phyloP scores from a whole-genome alignment of 2,888 invertebrate species.

The Macrophya alboannulata region DNA sequence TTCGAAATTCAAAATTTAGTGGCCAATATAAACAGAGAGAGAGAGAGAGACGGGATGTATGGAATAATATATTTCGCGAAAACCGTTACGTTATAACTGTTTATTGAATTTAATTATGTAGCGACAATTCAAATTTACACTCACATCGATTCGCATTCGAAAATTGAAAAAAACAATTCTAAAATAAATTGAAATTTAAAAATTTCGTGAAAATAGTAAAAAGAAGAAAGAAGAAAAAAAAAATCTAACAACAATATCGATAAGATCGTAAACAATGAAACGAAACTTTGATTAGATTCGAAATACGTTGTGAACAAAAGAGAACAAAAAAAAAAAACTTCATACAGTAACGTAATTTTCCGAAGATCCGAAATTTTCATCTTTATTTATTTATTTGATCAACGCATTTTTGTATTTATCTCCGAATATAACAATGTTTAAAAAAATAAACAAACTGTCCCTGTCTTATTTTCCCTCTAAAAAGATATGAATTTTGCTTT shows the following conservation, averaged over 20 bases:
- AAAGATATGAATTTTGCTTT: slow-evolving; percentile 38
- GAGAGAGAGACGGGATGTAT: no score
- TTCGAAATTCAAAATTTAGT: background rate
- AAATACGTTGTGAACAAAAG: background rate
- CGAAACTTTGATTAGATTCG: background rate
- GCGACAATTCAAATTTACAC: no score
- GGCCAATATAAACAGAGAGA: background rate
- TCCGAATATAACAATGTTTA: no score
- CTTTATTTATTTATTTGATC: background rate
- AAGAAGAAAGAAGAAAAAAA: no score
- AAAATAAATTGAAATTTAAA: background rate
- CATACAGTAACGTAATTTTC: no score
- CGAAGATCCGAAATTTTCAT: background rate
- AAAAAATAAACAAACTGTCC: background rate
- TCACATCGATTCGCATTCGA: background rate
- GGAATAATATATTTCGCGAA: background rate
- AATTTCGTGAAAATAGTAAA: no score
- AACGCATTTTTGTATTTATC: background rate
- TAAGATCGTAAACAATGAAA: background rate
- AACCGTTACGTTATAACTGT: background rate
- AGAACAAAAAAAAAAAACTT: no score
- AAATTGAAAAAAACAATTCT: background rate
- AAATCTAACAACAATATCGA: no score
- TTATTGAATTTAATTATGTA: background rate
- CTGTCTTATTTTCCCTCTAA: background rate